These are phyloP conservation scores for Coregonus ussuriensis DNA, from an alignment of 2,797 vertebrate genomes.

Conservation along the genomic window DNA sequence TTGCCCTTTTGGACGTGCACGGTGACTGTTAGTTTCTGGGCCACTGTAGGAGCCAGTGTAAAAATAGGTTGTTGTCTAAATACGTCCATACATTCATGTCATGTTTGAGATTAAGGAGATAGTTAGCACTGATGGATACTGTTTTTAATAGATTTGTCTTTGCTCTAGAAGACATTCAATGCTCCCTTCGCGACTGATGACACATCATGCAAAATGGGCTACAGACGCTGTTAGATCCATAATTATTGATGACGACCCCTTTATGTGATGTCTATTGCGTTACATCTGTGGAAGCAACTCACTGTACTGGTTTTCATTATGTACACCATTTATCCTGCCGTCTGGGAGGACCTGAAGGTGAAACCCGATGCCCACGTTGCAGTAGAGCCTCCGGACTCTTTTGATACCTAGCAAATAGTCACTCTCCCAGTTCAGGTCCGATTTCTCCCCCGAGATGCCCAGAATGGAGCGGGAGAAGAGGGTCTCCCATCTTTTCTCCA, in stretches of 20 bases:
- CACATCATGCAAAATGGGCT: slow-evolving; percentile 66
- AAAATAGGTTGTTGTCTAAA: slow-evolving; percentile 82
- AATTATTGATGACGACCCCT: slow-evolving; percentile 59
- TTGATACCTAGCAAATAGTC: slow-evolving; percentile 97
- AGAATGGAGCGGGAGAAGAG: slow-evolving; percentile 89
- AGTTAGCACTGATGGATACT: slow-evolving; percentile 68
- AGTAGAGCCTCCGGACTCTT: slow-evolving; percentile 94
- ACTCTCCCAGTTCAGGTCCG: slow-evolving; percentile 89
- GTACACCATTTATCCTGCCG: slow-evolving; percentile 90
- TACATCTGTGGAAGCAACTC: slow-evolving; percentile 83
- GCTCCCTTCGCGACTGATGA: slow-evolving; percentile 63
- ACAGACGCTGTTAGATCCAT: slow-evolving; percentile 56
- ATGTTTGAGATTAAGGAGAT: slow-evolving; percentile 57
- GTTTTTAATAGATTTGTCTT: slow-evolving; percentile 72
- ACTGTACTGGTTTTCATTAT: slow-evolving; percentile 97
- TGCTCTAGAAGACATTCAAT: slow-evolving; percentile 63
- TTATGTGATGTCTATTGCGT: slow-evolving; percentile 67
- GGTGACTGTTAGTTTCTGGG: slow-evolving; percentile 52
- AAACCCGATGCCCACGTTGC: slow-evolving; percentile 98
- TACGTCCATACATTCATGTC: slow-evolving; percentile 77
- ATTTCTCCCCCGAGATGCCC: slow-evolving; percentile 86
- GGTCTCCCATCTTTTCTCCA: slow-evolving; percentile 87
- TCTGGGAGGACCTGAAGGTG: slow-evolving; percentile 94
- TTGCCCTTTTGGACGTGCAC: slow-evolving; percentile 61
- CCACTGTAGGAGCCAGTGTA: slow-evolving; percentile 70